Conservation (phyloP, 2,113 vertebrate species). For the Lamprotornis superbus region DNA sequence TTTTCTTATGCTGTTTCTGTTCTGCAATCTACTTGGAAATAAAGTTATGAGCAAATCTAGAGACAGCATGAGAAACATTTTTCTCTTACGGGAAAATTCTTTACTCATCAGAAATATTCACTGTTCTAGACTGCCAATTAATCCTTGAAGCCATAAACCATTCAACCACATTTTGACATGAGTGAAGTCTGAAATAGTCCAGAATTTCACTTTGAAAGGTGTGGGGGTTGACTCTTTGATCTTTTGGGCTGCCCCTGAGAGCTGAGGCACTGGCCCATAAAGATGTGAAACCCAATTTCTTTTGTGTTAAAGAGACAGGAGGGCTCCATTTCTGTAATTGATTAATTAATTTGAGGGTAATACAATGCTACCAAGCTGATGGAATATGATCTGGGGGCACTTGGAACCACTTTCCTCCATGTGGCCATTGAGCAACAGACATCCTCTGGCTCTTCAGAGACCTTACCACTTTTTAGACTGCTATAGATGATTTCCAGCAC, state of each 20-base stretch:
- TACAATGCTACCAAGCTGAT: neutral
- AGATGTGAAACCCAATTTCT: neutral
- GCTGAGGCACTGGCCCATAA: neutral
- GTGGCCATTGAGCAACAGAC: neutral
- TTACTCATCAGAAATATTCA: neutral
- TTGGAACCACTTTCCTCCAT: neutral
- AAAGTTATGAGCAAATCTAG: neutral
- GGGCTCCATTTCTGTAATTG: neutral
- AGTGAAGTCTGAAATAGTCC: neutral
- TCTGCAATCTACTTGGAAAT: neutral
- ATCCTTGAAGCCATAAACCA: neutral
- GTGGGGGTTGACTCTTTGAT: neutral
- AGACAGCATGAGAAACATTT: neutral
- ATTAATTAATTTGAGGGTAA: neutral
- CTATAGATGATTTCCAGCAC: neutral
- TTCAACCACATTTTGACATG: neutral
- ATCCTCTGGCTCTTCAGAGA: neutral
- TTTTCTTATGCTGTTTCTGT: neutral
- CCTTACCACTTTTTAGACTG: neutral
- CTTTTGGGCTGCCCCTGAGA: neutral
- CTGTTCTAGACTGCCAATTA: neutral
- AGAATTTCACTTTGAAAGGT: neutral
- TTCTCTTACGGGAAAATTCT: neutral
- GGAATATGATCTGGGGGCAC: rapidly evolving
- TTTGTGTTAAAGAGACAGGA: neutral